These are phyloP conservation scores for Hypotaenidia philippensis DNA, from an alignment of 2,797 vertebrate species.

Conservation along the genomic window DNA sequence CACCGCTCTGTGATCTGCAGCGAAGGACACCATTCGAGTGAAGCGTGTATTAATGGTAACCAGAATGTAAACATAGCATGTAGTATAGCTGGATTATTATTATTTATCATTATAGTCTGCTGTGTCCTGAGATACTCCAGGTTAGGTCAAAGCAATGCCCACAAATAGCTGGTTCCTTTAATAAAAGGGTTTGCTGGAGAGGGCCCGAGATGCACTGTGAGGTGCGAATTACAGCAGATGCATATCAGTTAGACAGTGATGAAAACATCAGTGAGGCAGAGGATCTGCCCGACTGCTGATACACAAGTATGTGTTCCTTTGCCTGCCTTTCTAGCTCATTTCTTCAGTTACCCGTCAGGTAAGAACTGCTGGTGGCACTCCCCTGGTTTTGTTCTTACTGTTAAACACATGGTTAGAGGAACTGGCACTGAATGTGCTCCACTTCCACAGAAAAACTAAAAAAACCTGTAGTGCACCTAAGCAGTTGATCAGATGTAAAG, in stretches of 20 bases:
- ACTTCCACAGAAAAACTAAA: not conserved
- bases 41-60: not conserved
- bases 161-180: not conserved
- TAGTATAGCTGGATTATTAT: not conserved
- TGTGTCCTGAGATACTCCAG: not conserved
- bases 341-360: not conserved
- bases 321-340: not conserved
- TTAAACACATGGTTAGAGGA: not conserved
- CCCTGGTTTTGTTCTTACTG: not conserved
- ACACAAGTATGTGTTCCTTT: not conserved
- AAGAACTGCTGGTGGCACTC: not conserved
- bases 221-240: not conserved
- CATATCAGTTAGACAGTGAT: not conserved
- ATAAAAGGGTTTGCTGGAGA: not conserved
- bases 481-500: not conserved
- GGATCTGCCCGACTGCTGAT: not conserved
- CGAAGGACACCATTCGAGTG: not conserved
- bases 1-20: not conserved
- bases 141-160: not conserved
- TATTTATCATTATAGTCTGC: not conserved
- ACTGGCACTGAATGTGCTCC: not conserved
- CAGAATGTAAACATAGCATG: not conserved
- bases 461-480: not conserved
- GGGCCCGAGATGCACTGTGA: rapidly evolving
- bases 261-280: not conserved